Conservation (phyloP, 1,140 invertebrate species). For the Drosophila mayri region DNA sequence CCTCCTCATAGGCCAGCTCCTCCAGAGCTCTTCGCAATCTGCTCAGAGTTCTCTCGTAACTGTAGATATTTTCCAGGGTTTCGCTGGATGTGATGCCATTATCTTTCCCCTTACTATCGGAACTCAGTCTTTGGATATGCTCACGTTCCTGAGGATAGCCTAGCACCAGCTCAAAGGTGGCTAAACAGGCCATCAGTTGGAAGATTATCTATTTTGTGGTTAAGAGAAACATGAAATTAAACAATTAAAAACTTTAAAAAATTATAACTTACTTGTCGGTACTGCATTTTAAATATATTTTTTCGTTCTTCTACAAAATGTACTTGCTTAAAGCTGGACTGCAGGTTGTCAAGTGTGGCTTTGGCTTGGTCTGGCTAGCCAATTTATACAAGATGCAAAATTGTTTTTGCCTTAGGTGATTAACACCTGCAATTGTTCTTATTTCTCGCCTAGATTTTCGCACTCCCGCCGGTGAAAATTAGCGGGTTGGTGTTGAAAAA, state of each 20-base stretch:
- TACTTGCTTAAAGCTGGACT: conserved; percentile 27
- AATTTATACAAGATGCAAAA: conserved; percentile 66
- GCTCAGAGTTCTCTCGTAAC: conserved; percentile 40
- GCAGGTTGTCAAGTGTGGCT: conserved; percentile 43
- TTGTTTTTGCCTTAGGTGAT: conserved; percentile 47
- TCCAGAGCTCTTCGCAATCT: conserved; percentile 59
- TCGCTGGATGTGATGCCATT: conserved; percentile 8
- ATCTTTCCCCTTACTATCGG: neutral
- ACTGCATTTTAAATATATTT: conserved; percentile 36
- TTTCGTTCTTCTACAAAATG: neutral
- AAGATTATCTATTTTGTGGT: conserved; percentile 23
- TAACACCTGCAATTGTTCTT: conserved; percentile 69
- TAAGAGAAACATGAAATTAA: neutral
- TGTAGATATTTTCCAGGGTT: conserved; percentile 40
- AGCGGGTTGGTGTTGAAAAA: conserved; percentile 52
- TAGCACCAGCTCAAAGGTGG: conserved; percentile 10
- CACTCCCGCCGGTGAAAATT: conserved; percentile 55
- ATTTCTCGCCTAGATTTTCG: conserved; percentile 65
- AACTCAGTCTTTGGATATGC: conserved; percentile 38
- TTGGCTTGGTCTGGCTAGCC: neutral
- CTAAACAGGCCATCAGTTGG: conserved; percentile 40
- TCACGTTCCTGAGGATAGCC: conserved; percentile 46
- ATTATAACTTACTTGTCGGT: conserved; percentile 32
- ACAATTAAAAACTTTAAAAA: too few species aligned
- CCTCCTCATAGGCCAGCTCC: conserved; percentile 62